Percentiles rank a stretch among this genome's conserved stretches.
Conservation (phyloP, 2,113 vertebrate species). For the Oriolus oriolus region DNA sequence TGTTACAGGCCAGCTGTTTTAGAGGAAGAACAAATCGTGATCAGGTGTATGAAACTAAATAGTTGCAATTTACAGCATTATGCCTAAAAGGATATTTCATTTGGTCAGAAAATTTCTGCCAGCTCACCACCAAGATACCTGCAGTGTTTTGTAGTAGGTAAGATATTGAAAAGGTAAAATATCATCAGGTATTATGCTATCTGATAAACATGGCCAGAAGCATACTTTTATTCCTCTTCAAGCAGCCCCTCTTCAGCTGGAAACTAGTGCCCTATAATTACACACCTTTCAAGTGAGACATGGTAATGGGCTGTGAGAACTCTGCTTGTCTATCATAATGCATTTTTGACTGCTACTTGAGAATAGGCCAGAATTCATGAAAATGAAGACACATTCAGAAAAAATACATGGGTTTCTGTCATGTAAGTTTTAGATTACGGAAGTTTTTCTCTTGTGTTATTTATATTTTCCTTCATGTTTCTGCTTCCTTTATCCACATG, state of each 20-base stretch:
- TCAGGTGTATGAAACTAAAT: not conserved
- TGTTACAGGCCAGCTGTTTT: not conserved
- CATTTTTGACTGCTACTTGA: not conserved
- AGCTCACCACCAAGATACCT: not conserved
- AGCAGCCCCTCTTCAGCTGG: not conserved
- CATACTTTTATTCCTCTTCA: not conserved
- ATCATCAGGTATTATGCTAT: not conserved
- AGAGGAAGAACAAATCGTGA: not conserved
- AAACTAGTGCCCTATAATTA: not conserved
- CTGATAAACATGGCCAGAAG: not conserved
- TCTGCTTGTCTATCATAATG: not conserved
- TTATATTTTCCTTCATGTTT: not conserved
- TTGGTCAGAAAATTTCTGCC: not conserved
- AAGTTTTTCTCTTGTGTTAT: not conserved
- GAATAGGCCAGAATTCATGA: not conserved
- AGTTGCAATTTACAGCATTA: not conserved
- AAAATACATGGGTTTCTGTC: accelerated
- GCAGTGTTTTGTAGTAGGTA: not conserved
- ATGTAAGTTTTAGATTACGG: not conserved
- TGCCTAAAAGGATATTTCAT: not conserved
- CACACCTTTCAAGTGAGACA: not conserved
- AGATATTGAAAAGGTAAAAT: not conserved
- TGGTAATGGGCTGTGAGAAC: not conserved
- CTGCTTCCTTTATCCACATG: not conserved
- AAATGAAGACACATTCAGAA: not conserved